Percentiles rank a stretch among this genome's conserved stretches.
Evolutionary conservation across 2,797 vertebrate species (phyloP).

Genomic region (Myotis planiceps): DNA sequence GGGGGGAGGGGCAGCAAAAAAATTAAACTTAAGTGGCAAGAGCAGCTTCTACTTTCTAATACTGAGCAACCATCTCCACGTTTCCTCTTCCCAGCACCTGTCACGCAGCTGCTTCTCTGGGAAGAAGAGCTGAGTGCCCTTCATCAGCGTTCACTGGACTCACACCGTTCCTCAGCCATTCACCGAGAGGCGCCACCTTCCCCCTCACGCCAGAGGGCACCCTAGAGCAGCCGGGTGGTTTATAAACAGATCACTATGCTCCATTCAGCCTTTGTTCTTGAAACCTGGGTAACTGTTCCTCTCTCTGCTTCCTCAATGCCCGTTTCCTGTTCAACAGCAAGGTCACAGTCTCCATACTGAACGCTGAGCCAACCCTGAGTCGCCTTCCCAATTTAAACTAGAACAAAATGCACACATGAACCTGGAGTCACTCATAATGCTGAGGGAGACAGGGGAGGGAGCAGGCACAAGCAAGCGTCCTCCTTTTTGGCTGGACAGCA

Average conservation of each 20-base stretch:
- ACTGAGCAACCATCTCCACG: neutral
- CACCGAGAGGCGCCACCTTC: neutral
- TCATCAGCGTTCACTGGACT: neutral
- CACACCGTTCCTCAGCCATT: neutral
- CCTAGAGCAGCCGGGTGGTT: neutral
- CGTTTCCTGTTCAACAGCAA: neutral
- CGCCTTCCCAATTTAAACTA: neutral
- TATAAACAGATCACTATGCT: neutral
- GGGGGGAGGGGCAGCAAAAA: neutral
- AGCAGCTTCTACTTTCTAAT: neutral
- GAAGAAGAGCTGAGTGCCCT: neutral
- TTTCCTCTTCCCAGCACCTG: neutral
- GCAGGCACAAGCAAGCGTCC: neutral
- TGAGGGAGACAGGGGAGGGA: rapidly evolving
- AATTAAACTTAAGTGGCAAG: neutral
- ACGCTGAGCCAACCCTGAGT: neutral
- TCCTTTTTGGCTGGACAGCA: neutral
- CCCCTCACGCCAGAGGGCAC: neutral
- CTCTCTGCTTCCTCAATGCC: neutral
- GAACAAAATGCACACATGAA: neutral
- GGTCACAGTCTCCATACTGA: neutral
- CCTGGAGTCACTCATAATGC: neutral
- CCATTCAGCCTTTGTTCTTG: neutral
- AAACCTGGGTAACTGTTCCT: neutral
- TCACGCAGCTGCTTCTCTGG: neutral